These are phyloP conservation scores for Lucifuga dentata DNA, from an alignment of 2,113 vertebrate species.

Conservation along the genomic window DNA sequence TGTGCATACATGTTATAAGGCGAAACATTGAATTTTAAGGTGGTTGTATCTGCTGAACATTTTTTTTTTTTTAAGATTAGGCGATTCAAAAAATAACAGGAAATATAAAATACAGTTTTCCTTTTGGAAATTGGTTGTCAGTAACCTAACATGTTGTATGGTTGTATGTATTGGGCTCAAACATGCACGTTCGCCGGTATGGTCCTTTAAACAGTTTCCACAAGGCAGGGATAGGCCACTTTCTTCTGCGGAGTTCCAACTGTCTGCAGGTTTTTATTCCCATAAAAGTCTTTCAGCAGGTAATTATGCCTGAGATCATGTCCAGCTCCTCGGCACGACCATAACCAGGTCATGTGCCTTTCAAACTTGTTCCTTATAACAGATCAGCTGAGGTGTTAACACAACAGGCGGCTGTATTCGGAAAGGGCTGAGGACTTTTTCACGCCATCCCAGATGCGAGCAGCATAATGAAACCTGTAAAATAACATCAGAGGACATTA, in stretches of 20 bases:
- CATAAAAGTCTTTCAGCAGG: background rate
- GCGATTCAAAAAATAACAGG: too few species aligned
- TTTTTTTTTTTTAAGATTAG: too few species aligned
- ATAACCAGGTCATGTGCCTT: too few species aligned
- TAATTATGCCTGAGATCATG: background rate
- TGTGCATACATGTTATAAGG: too few species aligned
- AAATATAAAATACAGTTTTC: too few species aligned
- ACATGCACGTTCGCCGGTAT: too few species aligned
- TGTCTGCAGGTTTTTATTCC: background rate
- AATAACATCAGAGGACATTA: background rate
- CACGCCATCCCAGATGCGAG: conserved; percentile 93
- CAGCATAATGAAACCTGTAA: conserved; percentile 91
- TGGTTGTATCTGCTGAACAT: too few species aligned
- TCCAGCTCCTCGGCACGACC: background rate
- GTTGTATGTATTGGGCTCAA: too few species aligned
- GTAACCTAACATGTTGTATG: too few species aligned
- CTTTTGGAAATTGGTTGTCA: too few species aligned
- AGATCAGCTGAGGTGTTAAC: conserved; percentile 60
- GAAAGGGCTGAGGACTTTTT: conserved; percentile 92
- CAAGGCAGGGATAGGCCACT: background rate
- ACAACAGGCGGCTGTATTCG: conserved; percentile 91
- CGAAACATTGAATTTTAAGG: too few species aligned
- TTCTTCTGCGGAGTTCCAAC: background rate
- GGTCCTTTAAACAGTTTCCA: background rate
- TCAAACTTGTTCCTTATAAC: too few species aligned